Base-by-base conservation (phyloP, 2,888 invertebrate genomes). In the Leucania comma region DNA sequence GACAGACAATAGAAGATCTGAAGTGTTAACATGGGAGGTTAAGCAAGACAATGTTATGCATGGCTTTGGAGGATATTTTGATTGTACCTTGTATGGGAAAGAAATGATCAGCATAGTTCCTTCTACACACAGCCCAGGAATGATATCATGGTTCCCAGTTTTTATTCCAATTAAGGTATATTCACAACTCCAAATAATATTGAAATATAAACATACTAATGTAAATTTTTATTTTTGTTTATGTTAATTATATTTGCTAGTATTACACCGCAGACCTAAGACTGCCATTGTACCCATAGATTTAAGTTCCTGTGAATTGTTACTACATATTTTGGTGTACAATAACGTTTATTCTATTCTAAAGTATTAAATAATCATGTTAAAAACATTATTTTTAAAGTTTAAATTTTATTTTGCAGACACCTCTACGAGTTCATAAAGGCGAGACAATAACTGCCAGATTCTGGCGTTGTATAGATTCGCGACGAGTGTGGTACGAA, bases 131-230 rank as follows among this genome's bases (percentile, higher is more conserved):
- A 98, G 99, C 26, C 96, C 97, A 1, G 98, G 98, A 84, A 99
- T 99, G 99, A 98, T 99, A 88, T 99, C 99, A 77, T 99, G 99
- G 99, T 99, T 99, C 92, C 99, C 99, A 9, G 98, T 99, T 80
- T 98, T 98, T 86, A 99, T 99, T 90, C 99, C 99, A 12, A 97
- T 99, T 58, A 96, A 97, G 94, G 98, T 98, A 94, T 93, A 93
- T 29, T 3, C 17, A 6, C 10, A 24, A 66, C 8, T 20, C 9
- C 6, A 20, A 72, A 2, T 22, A 26, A 22, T 6, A 14, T 12
- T 60, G 3, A 42, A 42, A 20, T 20, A 17, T 42, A 42, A 17
- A 42, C 42, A 5, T n/a, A n/a, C n/a, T n/a, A n/a, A n/a, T n/a
- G n/a, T n/a, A n/a, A n/a, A n/a, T n/a, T n/a, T n/a, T n/a, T n/a